phyloP scores from a whole-genome alignment of 2,797 vertebrate genomes.

The Hydrolagus colliei region DNA sequence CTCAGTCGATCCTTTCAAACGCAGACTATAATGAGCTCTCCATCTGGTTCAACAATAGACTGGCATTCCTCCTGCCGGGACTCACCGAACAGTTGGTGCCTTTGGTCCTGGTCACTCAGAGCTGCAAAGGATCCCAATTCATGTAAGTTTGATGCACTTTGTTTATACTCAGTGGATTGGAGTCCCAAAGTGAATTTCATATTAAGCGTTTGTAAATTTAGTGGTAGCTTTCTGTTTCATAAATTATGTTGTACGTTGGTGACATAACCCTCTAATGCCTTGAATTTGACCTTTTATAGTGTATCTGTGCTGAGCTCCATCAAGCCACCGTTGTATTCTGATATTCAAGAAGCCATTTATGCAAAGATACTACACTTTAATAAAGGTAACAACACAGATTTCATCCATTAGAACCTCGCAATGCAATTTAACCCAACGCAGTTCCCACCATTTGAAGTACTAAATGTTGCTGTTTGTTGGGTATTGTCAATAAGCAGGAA shows the following conservation, averaged over 20 bases:
- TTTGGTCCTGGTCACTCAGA: conserved; percentile 26
- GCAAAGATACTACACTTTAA: background rate
- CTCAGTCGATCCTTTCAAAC: conserved; percentile 34
- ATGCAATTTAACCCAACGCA: background rate
- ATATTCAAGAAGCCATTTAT: conserved; percentile 21
- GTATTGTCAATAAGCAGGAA: background rate
- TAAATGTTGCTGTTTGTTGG: background rate
- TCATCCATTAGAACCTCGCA: background rate
- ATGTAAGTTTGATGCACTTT: conserved; percentile 11
- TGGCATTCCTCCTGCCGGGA: conserved; percentile 32
- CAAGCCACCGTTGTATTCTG: background rate
- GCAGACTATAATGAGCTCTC: conserved; percentile 32
- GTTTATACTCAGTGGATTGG: conserved; percentile 1
- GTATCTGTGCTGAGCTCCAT: background rate
- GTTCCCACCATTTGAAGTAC: background rate
- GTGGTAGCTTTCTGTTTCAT: too few relatives aligned
- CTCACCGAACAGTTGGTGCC: conserved; percentile 36
- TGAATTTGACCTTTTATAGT: background rate
- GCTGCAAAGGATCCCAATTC: background rate
- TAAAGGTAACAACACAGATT: background rate
- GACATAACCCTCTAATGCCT: background rate
- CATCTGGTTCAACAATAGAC: conserved; percentile 18
- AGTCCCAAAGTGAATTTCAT: background rate
- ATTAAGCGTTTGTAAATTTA: too few relatives aligned
- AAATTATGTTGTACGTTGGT: too few relatives aligned